Percentiles rank a stretch among this genome's conserved stretches.
phyloP scores from a whole-genome alignment of 1,140 invertebrate species.

The Drosophila ogumai region DNA sequence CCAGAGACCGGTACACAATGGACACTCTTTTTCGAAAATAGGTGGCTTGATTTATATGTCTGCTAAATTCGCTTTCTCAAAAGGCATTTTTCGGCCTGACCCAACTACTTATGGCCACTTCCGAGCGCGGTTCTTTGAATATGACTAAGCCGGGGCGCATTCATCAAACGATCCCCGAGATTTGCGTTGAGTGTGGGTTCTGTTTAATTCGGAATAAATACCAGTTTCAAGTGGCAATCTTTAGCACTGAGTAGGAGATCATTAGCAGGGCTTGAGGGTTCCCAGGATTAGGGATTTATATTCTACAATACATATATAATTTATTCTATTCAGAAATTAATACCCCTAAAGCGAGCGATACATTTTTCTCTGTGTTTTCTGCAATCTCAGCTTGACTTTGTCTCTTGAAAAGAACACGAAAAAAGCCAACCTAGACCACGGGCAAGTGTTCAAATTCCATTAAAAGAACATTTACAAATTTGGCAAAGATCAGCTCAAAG shows the following conservation, averaged over 20 bases:
- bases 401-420: constrained; percentile 51
- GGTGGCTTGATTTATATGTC: constrained; percentile 85
- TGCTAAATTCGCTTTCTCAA: constrained; percentile 83
- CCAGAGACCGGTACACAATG: constrained; percentile 67
- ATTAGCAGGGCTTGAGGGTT: background rate
- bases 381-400: constrained; percentile 37
- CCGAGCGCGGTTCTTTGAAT: constrained; percentile 40
- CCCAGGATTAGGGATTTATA: background rate
- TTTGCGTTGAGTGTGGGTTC: constrained; percentile 22
- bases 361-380: constrained; percentile 20
- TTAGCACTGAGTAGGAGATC: constrained; percentile 9
- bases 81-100: constrained; percentile 66
- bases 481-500: constrained; percentile 68
- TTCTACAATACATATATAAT: background rate
- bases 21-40: constrained; percentile 76
- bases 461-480: constrained; percentile 83
- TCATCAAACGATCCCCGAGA: constrained; percentile 29
- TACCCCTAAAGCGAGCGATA: background rate
- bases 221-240: constrained; percentile 23
- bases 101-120: constrained; percentile 51
- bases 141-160: constrained; percentile 47
- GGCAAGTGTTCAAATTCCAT: constrained; percentile 83
- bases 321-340: background rate
- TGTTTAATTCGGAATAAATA: constrained; percentile 26
- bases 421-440: constrained; percentile 18